Percentiles rank a stretch among this genome's conserved stretches.
Evolutionary conservation across 2,113 vertebrate genomes (phyloP).

Genomic region (Cyphomyrus plagiostoma): DNA sequence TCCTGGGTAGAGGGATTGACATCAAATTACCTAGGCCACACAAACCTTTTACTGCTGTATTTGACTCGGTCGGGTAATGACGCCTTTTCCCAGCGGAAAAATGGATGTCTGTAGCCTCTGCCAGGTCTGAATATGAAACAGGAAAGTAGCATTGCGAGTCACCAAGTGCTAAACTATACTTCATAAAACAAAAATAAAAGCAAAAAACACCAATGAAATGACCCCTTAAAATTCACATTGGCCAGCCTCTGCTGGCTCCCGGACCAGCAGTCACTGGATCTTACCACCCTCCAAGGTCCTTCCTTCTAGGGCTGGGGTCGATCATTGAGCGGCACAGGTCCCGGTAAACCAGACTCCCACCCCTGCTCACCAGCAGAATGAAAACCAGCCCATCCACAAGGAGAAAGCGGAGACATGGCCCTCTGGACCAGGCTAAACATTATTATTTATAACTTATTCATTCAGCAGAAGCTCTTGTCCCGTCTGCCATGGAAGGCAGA

Average conservation of each 20-base stretch:
- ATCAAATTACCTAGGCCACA: background rate
- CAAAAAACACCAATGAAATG: background rate
- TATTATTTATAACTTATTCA: constrained; percentile 1
- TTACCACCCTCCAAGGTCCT: constrained; percentile 54
- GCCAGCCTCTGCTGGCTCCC: constrained; percentile 17
- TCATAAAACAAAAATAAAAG: background rate
- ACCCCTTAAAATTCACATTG: background rate
- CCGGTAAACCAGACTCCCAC: background rate
- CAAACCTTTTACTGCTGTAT: background rate
- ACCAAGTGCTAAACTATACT: background rate
- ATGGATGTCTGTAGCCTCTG: background rate
- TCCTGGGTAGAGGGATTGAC: background rate
- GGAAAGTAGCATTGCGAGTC: background rate
- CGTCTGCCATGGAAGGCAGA: background rate
- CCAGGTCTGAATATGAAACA: background rate
- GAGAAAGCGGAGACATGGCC: background rate
- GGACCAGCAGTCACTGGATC: constrained; percentile 42
- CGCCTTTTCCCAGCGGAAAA: background rate
- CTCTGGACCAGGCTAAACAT: background rate
- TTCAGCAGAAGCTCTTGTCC: background rate
- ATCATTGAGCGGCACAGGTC: constrained; percentile 52
- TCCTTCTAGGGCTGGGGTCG: constrained; percentile 50
- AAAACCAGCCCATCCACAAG: background rate
- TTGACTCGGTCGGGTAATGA: background rate
- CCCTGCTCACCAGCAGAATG: background rate